Conservation (phyloP, 2,113 vertebrate species). For the Vulpes lagopus region DNA sequence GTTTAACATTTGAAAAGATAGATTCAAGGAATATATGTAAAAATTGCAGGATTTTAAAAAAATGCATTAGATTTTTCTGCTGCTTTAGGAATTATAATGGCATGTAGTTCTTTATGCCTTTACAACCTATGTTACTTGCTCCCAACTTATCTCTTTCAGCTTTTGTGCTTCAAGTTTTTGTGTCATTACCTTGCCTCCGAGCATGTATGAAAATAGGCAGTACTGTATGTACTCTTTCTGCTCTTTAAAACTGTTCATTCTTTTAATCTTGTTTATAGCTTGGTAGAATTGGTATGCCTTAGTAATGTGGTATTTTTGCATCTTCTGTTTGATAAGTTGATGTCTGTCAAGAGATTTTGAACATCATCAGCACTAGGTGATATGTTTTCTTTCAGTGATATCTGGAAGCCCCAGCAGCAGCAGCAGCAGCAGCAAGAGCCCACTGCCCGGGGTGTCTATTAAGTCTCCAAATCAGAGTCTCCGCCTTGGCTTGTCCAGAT, state of each 20-base stretch:
- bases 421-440: constrained; percentile 5
- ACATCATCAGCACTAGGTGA: background rate
- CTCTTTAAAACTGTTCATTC: background rate
- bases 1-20: constrained; percentile 34
- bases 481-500: constrained; percentile 94
- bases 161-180: background rate
- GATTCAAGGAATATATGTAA: background rate
- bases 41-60: background rate
- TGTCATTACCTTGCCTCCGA: background rate
- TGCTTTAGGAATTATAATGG: background rate
- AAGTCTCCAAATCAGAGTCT: constrained; percentile 93
- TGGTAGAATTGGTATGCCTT: background rate
- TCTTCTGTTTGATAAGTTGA: background rate
- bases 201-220: background rate
- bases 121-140: background rate
- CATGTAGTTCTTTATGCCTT: background rate
- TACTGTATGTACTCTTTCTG: background rate
- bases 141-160: background rate
- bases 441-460: constrained; percentile 64
- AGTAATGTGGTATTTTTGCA: background rate
- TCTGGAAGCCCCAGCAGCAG: constrained; percentile 81
- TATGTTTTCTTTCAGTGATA: constrained; percentile 84
- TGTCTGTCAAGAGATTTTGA: background rate
- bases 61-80: background rate
- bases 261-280: background rate